These are phyloP conservation scores for Cryptoprocta ferox DNA, from an alignment of 2,797 vertebrate genomes.

Conservation along the genomic window DNA sequence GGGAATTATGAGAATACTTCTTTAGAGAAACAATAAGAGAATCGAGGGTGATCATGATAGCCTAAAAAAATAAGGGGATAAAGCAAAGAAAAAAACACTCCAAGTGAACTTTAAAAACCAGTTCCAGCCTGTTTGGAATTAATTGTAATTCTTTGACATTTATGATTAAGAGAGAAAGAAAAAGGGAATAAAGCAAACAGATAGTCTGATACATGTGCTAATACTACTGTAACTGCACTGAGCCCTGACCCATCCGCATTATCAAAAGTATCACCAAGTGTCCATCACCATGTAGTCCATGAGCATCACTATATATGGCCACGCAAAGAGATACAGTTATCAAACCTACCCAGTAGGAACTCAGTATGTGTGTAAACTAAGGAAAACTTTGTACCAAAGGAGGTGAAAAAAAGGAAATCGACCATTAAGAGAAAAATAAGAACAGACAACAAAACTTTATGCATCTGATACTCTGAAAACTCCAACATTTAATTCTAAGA, in stretches of 20 bases:
- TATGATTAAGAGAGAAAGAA: not conserved
- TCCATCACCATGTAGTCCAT: not conserved
- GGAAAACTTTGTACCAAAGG: not conserved
- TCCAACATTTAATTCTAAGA: not conserved
- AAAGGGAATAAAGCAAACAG: not conserved
- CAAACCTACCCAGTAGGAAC: not conserved
- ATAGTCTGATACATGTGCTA: not conserved
- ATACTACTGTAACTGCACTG: not conserved
- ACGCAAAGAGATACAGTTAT: not conserved
- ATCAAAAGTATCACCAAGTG: not conserved
- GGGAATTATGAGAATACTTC: conserved; percentile 16
- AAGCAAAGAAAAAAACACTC: not conserved
- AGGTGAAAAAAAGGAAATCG: not conserved
- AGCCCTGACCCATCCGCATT: not conserved
- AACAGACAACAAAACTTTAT: not conserved
- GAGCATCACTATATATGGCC: not conserved
- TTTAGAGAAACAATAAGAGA: conserved; percentile 37
- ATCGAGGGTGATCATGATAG: not conserved
- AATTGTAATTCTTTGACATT: not conserved
- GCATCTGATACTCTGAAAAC: conserved; percentile 1
- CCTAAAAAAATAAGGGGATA: not conserved
- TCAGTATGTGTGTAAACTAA: not conserved
- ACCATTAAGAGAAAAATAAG: not conserved
- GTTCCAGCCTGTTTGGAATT: not conserved
- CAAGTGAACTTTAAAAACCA: conserved; percentile 37